Evolutionary conservation across 1,140 invertebrate genomes (phyloP).

Genomic region (Drosophila pallidifrons): DNA sequence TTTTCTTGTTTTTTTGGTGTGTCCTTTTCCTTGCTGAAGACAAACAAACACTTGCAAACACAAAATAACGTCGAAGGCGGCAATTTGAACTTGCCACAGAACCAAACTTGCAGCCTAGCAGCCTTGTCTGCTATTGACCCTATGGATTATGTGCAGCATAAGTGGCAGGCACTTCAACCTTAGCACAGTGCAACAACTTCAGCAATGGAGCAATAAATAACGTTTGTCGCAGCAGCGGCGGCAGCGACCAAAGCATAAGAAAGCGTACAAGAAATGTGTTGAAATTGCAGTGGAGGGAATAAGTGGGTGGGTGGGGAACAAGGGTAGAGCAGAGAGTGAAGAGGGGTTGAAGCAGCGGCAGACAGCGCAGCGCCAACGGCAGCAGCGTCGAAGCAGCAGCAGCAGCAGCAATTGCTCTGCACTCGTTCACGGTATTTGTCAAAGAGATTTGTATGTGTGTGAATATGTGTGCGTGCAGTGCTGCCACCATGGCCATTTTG

Average conservation of each 20-base stretch:
- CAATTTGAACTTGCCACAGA: constrained; percentile 17
- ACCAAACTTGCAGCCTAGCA: constrained; percentile 1
- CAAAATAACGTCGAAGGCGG: constrained; percentile 7
- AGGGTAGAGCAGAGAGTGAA: background rate
- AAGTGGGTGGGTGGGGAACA: too few species aligned
- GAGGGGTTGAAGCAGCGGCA: constrained; percentile 17
- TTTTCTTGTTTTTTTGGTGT: constrained; percentile 4
- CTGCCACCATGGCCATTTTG: too few species aligned
- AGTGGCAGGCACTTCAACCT: constrained; percentile 62
- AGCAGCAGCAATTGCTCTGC: constrained; percentile 11
- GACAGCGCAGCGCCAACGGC: constrained; percentile 39
- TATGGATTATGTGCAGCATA: constrained; percentile 73
- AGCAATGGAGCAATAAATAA: constrained; percentile 59
- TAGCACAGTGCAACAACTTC: constrained; percentile 42
- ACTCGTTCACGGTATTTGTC: constrained; percentile 29
- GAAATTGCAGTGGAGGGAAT: constrained; percentile 22
- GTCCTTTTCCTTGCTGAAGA: constrained; percentile 17
- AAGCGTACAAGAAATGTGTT: constrained; percentile 37
- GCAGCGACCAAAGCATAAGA: constrained; percentile 6
- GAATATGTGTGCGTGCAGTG: background rate
- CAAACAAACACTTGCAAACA: constrained; percentile 60
- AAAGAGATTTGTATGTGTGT: constrained; percentile 40
- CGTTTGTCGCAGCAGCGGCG: constrained; percentile 29
- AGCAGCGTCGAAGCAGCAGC: background rate
- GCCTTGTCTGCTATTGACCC: constrained; percentile 61